These are phyloP conservation scores for pig (Sus scrofa) DNA, from an alignment of 2,113 vertebrate species.

Conservation along the genomic window T2T-Sscrofa CM000817.6:115604001-115604500, in stretches of 20 bases:
- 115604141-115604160: not conserved
- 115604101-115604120: not conserved
- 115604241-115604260: not conserved
- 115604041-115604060: not conserved
- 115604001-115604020: not conserved
- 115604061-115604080: not conserved
- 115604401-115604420: not conserved
- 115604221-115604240: not conserved
- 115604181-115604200: not conserved
- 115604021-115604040: not conserved
- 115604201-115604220: not conserved
- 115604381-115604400: not conserved
- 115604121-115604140: not conserved
- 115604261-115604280: not conserved
- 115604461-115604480: not conserved
- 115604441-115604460: not conserved
- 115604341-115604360: not conserved
- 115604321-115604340: not conserved
- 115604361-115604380: not conserved
- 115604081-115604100: not conserved
- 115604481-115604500: not conserved
- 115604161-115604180: not conserved
- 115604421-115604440: not conserved
- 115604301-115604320: not conserved
- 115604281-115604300: not conserved